Evolutionary conservation across 1,140 invertebrate species (phyloP).

Genomic region (Schmidtea mediterranea): DNA sequence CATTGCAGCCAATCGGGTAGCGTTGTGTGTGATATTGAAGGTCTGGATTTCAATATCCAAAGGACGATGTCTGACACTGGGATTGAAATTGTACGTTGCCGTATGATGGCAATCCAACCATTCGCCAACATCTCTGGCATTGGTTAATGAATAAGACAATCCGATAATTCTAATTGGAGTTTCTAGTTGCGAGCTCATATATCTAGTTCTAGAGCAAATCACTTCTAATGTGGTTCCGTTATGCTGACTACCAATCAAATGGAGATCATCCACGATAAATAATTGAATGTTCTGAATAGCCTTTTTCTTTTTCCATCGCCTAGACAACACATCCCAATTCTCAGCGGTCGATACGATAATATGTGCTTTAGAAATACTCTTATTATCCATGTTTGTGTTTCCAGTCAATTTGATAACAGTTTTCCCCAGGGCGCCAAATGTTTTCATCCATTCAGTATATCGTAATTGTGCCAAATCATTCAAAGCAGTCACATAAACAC

Average conservation of each 20-base stretch:
- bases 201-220: constrained; percentile 80
- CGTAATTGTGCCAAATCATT: constrained; percentile 68
- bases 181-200: constrained; percentile 83
- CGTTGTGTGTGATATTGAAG: constrained; percentile 87
- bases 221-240: constrained; percentile 70
- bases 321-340: constrained; percentile 89
- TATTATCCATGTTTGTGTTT: constrained; percentile 84
- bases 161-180: constrained; percentile 70
- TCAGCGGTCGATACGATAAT: constrained; percentile 84
- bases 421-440: constrained; percentile 54
- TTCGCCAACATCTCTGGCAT: constrained; percentile 73
- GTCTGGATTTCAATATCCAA: constrained; percentile 82
- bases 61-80: constrained; percentile 76
- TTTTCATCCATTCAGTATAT: constrained; percentile 61
- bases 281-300: constrained; percentile 91
- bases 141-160: constrained; percentile 64
- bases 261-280: no score
- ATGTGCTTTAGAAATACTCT: constrained; percentile 55
- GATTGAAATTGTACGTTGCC: constrained; percentile 88
- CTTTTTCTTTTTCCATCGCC: constrained; percentile 91
- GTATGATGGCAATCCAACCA: constrained; percentile 81
- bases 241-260: constrained; percentile 14
- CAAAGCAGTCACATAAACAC: constrained; percentile 66
- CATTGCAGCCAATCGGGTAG: constrained; percentile 77
- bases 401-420: constrained; percentile 75